Evolutionary conservation across 1,140 invertebrate genomes (phyloP), one percentile per base, ranked within the genome.

Genomic region (Leucophenga varia): DNA sequence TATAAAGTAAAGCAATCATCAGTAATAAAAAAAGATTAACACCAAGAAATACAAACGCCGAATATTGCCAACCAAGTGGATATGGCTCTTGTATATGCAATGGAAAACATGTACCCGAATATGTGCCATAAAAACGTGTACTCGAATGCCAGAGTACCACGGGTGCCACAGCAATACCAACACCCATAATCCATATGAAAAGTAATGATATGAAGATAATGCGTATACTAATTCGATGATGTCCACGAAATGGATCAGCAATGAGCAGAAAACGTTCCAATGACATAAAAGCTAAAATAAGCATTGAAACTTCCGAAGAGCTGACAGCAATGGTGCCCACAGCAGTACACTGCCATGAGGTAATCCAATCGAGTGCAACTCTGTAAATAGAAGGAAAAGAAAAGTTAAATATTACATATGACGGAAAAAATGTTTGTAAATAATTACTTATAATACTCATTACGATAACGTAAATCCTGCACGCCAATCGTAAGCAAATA

Each of bases 241-340:
- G 79, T 17, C 79, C 79, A 22, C 80, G 82, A 47, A 89, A 79
- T 3, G 87, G 85, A 58, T 83, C 81, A 10, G 81, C 83, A 43
- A 91, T 88, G 20, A 86, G 72, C 35, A 90, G 72, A 58, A 85
- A 87, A 49, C 89, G 78, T 53, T 91, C 88, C 37, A 90, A 61
- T 1, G 88, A 88, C 79, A 91, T 87, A 53, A 88, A 86, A 0
- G 85, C 83, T 53, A 91, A 61, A 32, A 90, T 87, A 10, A 90
- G 71, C 51, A 91, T 82, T 0, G 88, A 90, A 41, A 86, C 85
- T 76, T 89, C 86, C 6, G 81, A 84, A 2, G 86, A 87, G 9
- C 79, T 82, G 70, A 88, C 86, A 2, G 85, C 85, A 10, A 88
- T 55, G 7, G 82, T 76, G 35, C 87, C 87, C 20, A 82, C 74